These are phyloP conservation scores for Caerostris darwini DNA, from an alignment of 1,140 invertebrate species.

Conservation along the genomic window DNA sequence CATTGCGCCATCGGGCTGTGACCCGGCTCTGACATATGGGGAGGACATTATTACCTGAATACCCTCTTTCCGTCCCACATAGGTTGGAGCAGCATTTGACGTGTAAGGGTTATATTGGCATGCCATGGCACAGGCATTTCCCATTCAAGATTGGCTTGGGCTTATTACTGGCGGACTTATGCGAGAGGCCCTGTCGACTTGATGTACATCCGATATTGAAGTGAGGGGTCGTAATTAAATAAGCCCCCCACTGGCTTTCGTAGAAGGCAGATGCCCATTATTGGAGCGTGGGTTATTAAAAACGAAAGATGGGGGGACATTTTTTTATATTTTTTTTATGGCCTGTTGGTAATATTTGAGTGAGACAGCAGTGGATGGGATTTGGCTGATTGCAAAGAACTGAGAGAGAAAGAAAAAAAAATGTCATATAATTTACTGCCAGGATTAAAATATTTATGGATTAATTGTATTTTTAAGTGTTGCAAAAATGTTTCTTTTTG, in stretches of 20 bases:
- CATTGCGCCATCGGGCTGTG: slow-evolving; percentile 73
- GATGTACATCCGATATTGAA: slow-evolving; percentile 67
- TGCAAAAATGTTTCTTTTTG: no score
- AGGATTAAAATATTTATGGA: no score
- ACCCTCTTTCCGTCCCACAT: slow-evolving; percentile 68
- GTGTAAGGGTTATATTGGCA: slow-evolving; percentile 68
- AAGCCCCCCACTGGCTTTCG: slow-evolving; percentile 22
- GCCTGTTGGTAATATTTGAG: not conserved
- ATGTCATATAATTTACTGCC: no score
- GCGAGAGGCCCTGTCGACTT: not conserved
- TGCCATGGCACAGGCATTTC: slow-evolving; percentile 61
- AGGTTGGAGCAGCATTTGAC: slow-evolving; percentile 56
- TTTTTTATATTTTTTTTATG: not conserved
- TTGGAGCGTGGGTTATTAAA: slow-evolving; percentile 27
- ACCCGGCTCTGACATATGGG: slow-evolving; percentile 69
- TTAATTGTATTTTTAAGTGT: no score
- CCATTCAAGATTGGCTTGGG: slow-evolving; percentile 65
- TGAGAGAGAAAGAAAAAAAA: no score
- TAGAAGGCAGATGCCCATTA: not conserved
- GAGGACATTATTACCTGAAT: slow-evolving; percentile 68
- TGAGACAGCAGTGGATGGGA: not conserved
- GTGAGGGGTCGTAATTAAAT: slow-evolving; percentile 66
- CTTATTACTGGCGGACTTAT: slow-evolving; percentile 58
- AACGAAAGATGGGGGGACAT: not conserved
- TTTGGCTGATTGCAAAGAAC: not conserved